A percentile compares a stretch with the other conserved stretches of the same genome.
Evolutionary conservation across 2,113 vertebrate species (phyloP).

Genomic region (Parus major): DNA sequence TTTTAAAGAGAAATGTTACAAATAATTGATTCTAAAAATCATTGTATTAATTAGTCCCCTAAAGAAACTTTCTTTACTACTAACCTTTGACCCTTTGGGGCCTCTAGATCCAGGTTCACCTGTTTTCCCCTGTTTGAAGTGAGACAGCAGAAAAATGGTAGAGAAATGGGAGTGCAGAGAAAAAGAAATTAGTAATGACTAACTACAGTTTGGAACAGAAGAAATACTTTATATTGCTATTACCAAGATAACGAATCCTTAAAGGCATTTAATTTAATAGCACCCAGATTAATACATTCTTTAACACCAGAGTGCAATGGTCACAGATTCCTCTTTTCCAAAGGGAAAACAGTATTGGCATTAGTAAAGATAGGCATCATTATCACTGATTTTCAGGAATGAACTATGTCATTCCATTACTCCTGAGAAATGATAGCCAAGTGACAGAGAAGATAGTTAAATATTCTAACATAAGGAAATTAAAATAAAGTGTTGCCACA

Average conservation of each 20-base stretch:
- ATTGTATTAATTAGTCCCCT: not conserved
- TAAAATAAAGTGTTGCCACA: conserved; percentile 37
- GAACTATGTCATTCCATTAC: not conserved
- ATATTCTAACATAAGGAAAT: not conserved
- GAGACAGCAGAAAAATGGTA: conserved; percentile 54
- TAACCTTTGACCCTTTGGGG: conserved; percentile 94
- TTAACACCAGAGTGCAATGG: not conserved
- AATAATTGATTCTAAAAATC: not conserved
- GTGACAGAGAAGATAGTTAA: not conserved
- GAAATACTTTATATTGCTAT: conserved; percentile 32
- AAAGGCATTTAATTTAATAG: not conserved
- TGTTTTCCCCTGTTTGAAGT: conserved; percentile 83
- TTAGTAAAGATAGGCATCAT: not conserved
- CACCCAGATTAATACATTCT: not conserved
- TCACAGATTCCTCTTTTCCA: not conserved
- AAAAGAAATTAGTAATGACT: conserved; percentile 57
- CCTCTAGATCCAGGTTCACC: conserved; percentile 92
- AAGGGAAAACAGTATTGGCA: not conserved
- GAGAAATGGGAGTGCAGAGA: conserved; percentile 43
- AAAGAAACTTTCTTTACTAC: conserved; percentile 35
- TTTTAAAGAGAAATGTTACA: not conserved
- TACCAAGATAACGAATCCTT: not conserved
- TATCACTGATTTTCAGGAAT: not conserved
- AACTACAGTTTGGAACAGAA: not conserved
- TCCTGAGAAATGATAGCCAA: not conserved